Conservation (phyloP, 2,888 invertebrate genomes). For the Tinea trinotella region DNA sequence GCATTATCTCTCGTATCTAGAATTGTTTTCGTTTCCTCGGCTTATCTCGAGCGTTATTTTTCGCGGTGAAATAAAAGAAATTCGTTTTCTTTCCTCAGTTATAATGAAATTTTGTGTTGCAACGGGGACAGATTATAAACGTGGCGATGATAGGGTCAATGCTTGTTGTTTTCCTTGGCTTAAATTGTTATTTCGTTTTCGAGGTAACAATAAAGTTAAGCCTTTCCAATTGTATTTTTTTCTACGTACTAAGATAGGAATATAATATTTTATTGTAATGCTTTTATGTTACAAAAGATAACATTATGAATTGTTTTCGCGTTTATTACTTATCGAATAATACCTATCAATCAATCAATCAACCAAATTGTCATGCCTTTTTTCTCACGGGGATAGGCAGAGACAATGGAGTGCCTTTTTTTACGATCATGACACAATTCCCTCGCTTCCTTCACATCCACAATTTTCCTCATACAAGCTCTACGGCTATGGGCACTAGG, state of each 20-base stretch:
- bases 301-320: too few relatives aligned
- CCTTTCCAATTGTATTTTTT: background rate
- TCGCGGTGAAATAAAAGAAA: constrained; percentile 17
- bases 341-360: too few relatives aligned
- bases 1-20: constrained; percentile 16
- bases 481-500: too few relatives aligned
- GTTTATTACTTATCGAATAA: too few relatives aligned
- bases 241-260: background rate
- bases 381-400: too few relatives aligned
- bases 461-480: too few relatives aligned
- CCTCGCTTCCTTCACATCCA: too few relatives aligned
- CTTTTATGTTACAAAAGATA: too few relatives aligned
- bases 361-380: too few relatives aligned
- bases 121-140: constrained; percentile 18
- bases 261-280: background rate
- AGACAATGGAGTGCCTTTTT: too few relatives aligned
- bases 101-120: constrained; percentile 18
- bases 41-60: constrained; percentile 18
- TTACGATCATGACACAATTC: too few relatives aligned
- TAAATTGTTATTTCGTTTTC: constrained; percentile 10
- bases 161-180: constrained; percentile 1
- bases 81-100: constrained; percentile 1
- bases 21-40: constrained; percentile 19
- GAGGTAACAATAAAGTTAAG: constrained; percentile 7
- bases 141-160: constrained; percentile 15